A percentile compares a stretch with the other conserved stretches of the same genome.
phyloP scores from a whole-genome alignment of 35 echinoderm and acorn worm genomes.

The Anneissia japonica region DNA sequence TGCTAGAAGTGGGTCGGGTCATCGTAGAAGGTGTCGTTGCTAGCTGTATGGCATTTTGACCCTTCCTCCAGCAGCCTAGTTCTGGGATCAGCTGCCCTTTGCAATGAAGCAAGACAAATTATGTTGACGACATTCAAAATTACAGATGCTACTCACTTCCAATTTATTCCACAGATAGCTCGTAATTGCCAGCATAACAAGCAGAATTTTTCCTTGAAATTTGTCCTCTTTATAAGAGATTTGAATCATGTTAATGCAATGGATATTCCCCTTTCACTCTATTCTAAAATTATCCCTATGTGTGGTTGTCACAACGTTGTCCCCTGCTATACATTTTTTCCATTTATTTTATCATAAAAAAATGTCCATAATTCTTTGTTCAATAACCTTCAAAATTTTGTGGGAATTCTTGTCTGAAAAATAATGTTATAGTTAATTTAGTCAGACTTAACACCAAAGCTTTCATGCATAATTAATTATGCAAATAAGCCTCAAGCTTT shows the following conservation, averaged over 20 bases:
- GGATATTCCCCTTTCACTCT: background rate
- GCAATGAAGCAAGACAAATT: background rate
- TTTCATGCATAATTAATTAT: background rate
- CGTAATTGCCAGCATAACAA: background rate
- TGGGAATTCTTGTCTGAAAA: too few relatives aligned
- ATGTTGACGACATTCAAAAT: background rate
- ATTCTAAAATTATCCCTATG: background rate
- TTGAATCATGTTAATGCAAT: background rate
- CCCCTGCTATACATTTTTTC: too few relatives aligned
- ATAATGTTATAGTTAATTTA: background rate
- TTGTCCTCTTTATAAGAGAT: background rate
- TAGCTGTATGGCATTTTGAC: constrained; percentile 1
- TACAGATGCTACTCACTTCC: constrained; percentile 1
- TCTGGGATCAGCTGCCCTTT: background rate
- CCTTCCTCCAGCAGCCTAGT: background rate
- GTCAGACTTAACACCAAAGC: background rate
- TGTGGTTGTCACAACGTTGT: too few relatives aligned
- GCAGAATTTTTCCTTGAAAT: background rate
- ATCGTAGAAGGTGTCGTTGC: background rate
- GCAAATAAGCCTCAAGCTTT: background rate
- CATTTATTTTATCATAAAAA: too few relatives aligned
- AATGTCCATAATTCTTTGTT: too few relatives aligned
- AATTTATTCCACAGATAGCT: constrained; percentile 1
- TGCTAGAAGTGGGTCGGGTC: background rate
- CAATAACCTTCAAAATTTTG: too few relatives aligned